Conservation (phyloP, 2,888 invertebrate genomes). For the Patella depressa region DNA sequence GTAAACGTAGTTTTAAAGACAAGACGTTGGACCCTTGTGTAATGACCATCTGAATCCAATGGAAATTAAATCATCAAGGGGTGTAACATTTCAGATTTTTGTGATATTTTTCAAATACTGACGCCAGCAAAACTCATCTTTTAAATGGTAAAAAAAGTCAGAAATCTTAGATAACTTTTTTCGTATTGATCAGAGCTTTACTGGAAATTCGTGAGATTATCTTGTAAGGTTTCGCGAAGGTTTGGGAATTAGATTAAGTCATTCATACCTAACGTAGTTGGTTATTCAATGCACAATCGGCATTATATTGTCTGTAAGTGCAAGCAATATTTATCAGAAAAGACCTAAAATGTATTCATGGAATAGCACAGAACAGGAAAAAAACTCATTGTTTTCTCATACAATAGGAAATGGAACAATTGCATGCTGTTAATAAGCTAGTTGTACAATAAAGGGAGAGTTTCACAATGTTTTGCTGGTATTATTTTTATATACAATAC, state of each 20-base stretch:
- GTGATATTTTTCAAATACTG: conserved; percentile 7
- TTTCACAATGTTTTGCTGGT: no score
- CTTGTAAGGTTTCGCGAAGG: neutral
- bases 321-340: no score
- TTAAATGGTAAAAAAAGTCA: neutral
- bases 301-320: no score
- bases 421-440: no score
- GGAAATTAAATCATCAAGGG: neutral
- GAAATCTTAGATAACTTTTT: conserved; percentile 12
- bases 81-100: neutral
- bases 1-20: no score
- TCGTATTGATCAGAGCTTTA: conserved; percentile 9
- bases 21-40: neutral
- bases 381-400: no score
- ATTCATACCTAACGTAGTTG: neutral
- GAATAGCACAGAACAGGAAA: no score
- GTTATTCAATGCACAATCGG: conserved; percentile 1
- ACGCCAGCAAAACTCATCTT: conserved; percentile 8
- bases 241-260: conserved; percentile 7
- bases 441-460: no score
- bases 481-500: no score
- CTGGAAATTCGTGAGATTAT: conserved; percentile 3
- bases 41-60: neutral
- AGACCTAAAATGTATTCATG: no score
- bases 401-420: no score